These are phyloP conservation scores for Pimpla rufipes DNA, from an alignment of 2,888 invertebrate genomes.

Conservation along the genomic window DNA sequence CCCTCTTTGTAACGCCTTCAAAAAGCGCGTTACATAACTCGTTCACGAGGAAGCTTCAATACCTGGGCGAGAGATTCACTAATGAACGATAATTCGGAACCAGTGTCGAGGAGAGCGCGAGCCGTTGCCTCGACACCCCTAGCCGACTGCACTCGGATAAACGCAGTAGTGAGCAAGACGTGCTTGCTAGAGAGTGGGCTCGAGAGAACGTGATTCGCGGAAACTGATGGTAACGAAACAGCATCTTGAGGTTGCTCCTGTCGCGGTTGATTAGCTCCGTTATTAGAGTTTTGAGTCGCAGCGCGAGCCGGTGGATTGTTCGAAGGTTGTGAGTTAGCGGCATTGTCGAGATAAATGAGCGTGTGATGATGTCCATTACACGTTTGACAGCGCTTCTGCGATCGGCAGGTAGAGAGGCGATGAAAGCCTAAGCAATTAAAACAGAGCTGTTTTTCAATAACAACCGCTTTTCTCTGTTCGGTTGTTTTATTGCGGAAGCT, in stretches of 20 bases:
- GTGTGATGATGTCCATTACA: constrained; percentile 20
- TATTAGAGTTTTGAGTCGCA: constrained; percentile 10
- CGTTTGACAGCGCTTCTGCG: no score
- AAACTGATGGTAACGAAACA: constrained; percentile 15
- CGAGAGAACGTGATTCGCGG: constrained; percentile 27
- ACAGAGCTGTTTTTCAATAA: constrained; percentile 3
- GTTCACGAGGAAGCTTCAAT: constrained; percentile 14
- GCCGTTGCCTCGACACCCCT: constrained; percentile 20
- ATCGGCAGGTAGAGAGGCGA: not conserved
- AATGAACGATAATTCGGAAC: constrained; percentile 41
- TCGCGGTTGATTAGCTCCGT: constrained; percentile 27
- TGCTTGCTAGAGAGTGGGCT: constrained; percentile 14
- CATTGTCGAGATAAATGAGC: constrained; percentile 8
- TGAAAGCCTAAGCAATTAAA: constrained; percentile 18
- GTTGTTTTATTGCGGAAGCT: constrained; percentile 3
- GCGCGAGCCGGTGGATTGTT: constrained; percentile 6
- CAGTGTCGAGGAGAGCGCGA: constrained; percentile 47
- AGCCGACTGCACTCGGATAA: constrained; percentile 11
- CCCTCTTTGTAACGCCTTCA: no score
- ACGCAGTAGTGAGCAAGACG: constrained; percentile 31
- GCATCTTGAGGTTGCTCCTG: constrained; percentile 12
- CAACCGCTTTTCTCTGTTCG: not conserved
- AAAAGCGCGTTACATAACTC: no score
- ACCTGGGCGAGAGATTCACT: constrained; percentile 36
- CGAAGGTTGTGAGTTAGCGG: constrained; percentile 9